Evolutionary conservation across 1,140 invertebrate species (phyloP).

Genomic region (Aethina tumida): DNA sequence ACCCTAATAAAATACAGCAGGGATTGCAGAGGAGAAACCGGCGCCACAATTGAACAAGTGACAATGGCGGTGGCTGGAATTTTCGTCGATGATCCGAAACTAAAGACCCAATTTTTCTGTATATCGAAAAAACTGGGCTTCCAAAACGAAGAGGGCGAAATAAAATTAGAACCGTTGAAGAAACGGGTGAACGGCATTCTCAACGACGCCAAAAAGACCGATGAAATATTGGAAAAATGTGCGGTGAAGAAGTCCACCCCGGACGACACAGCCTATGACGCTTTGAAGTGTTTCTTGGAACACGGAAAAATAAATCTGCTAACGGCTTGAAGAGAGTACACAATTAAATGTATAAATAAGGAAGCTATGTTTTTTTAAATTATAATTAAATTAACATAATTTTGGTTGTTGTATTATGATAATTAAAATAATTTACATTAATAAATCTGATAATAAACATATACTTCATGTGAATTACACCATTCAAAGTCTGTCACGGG

Average conservation of each 20-base stretch:
- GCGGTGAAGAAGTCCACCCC: background rate
- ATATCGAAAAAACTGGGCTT: constrained; percentile 36
- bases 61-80: constrained; percentile 33
- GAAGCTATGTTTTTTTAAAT: no score
- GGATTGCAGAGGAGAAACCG: constrained; percentile 35
- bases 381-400: no score
- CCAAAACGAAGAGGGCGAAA: constrained; percentile 28
- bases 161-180: constrained; percentile 33
- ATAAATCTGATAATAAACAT: no score
- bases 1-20: constrained; percentile 38
- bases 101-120: constrained; percentile 36
- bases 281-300: constrained; percentile 8
- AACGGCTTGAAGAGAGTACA: no score
- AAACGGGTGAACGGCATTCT: constrained; percentile 32
- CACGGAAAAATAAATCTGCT: no score
- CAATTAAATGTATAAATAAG: no score
- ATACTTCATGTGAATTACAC: no score
- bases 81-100: constrained; percentile 31
- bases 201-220: constrained; percentile 26
- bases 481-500: no score
- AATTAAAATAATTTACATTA: no score
- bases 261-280: constrained; percentile 5
- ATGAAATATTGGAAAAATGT: constrained; percentile 9
- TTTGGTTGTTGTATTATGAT: no score
- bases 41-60: constrained; percentile 32